Evolutionary conservation across 1,140 invertebrate genomes (phyloP).

Genomic region (Bombus superbus): DNA sequence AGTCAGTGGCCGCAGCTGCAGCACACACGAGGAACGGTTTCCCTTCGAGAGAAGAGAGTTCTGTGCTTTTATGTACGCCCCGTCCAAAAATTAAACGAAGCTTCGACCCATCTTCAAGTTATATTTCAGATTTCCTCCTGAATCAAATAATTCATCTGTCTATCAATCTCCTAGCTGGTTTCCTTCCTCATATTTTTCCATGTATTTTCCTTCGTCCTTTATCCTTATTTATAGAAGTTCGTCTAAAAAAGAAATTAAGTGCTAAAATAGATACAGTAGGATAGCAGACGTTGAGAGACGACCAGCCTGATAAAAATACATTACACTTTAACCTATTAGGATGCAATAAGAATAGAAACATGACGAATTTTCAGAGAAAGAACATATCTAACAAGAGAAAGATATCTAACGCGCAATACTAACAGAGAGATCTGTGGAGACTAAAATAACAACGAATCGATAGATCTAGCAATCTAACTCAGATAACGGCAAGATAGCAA

Average conservation of each 20-base stretch:
- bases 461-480: neutral
- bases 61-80: neutral
- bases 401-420: neutral
- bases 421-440: neutral
- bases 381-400: neutral
- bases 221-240: neutral
- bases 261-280: neutral
- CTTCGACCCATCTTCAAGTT: neutral
- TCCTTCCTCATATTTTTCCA: neutral
- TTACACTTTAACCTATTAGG: neutral
- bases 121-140: neutral
- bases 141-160: conserved; percentile 1
- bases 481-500: neutral
- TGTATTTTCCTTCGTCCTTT: neutral
- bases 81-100: conserved; percentile 11
- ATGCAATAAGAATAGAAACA: neutral
- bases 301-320: neutral
- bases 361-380: neutral
- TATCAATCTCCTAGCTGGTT: neutral
- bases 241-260: neutral
- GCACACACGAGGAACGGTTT: conserved; percentile 6
- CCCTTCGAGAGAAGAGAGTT: neutral
- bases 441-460: neutral
- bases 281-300: neutral
- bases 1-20: conserved; percentile 14